Evolutionary conservation across 2,888 invertebrate species (phyloP).

Genomic region (Lithophane ornitopus): DNA sequence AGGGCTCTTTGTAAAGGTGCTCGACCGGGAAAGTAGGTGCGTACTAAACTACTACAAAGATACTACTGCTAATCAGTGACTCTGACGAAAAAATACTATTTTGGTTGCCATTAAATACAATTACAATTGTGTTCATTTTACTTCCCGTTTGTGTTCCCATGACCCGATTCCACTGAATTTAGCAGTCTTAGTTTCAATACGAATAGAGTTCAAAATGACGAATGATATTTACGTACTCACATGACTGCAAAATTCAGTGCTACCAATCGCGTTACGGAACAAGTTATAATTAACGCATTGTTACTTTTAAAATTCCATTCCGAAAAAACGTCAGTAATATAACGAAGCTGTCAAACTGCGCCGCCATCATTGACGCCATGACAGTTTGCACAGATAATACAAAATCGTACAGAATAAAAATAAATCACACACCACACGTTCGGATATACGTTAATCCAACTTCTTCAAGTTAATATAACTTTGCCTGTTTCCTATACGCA

Average conservation of each 20-base stretch:
- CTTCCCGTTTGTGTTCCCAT: too few relatives aligned
- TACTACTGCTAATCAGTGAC: too few relatives aligned
- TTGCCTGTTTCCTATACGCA: constrained; percentile 81
- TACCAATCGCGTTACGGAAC: too few relatives aligned
- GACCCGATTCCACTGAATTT: too few relatives aligned
- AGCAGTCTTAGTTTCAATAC: too few relatives aligned
- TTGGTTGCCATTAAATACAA: not conserved
- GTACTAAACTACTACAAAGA: not conserved
- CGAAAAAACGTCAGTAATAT: not conserved
- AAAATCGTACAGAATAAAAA: constrained; percentile 61
- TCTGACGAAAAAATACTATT: not conserved
- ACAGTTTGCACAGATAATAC: constrained; percentile 52
- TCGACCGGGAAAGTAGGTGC: not conserved
- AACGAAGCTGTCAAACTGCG: constrained; percentile 14
- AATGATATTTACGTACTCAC: too few relatives aligned
- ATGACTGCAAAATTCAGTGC: too few relatives aligned
- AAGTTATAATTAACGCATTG: too few relatives aligned
- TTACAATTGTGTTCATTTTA: not conserved
- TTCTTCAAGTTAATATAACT: constrained; percentile 85
- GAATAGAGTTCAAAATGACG: too few relatives aligned
- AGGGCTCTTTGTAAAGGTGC: not conserved
- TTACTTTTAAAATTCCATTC: not conserved
- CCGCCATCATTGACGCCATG: constrained; percentile 27
- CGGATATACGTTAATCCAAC: constrained; percentile 83
- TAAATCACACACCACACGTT: constrained; percentile 73